These are phyloP conservation scores for Polyploca ridens DNA, from an alignment of 2,888 invertebrate species.

Conservation along the genomic window DNA sequence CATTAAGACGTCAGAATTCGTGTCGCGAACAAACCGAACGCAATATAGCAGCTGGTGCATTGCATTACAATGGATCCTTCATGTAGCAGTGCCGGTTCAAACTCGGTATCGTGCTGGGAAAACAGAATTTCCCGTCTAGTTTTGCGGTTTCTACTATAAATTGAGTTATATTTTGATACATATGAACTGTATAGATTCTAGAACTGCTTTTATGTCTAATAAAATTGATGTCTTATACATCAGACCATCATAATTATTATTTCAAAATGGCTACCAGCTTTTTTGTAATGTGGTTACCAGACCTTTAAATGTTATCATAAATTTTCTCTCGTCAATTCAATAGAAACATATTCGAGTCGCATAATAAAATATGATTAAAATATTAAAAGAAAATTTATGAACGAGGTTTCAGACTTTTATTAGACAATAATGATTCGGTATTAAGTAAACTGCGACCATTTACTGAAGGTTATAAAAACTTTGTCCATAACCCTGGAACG, in stretches of 20 bases:
- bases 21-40: background rate
- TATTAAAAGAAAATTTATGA: no score
- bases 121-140: background rate
- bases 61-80: background rate
- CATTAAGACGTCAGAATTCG: background rate
- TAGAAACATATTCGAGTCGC: no score
- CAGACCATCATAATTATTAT: no score
- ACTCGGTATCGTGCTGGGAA: background rate
- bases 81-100: constrained; percentile 2
- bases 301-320: no score
- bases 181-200: background rate
- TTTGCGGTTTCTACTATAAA: background rate
- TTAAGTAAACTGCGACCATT: background rate
- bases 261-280: no score
- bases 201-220: background rate
- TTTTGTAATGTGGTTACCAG: no score
- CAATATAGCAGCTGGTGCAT: background rate
- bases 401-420: background rate
- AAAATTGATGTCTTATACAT: no score
- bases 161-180: background rate
- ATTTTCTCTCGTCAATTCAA: no score
- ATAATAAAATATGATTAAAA: no score
- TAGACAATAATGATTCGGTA: background rate
- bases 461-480: constrained; percentile 1
- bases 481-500: background rate